phyloP scores from a whole-genome alignment of 1,140 invertebrate species.

The honey bee (Apis mellifera) region Amel_HAv3.1 CM009942.2:10775501-10776000 shows the following conservation, averaged over 20 bases:
- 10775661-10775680: neutral
- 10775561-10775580: slow-evolving; percentile 10
- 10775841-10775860: neutral
- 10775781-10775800: neutral
- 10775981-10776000: neutral
- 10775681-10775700: neutral
- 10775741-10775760: neutral
- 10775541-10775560: slow-evolving; percentile 29
- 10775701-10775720: neutral
- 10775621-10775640: neutral
- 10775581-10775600: neutral
- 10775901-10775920: neutral
- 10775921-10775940: neutral
- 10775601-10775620: neutral
- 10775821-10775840: neutral
- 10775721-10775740: neutral
- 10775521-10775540: neutral
- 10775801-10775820: neutral
- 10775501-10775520: slow-evolving; percentile 8
- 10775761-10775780: neutral
- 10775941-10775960: neutral
- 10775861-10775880: neutral
- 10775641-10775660: neutral
- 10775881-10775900: neutral
- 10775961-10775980: neutral